Base-by-base conservation (phyloP, 2,113 vertebrate species). In the Chrysemys picta region DNA sequence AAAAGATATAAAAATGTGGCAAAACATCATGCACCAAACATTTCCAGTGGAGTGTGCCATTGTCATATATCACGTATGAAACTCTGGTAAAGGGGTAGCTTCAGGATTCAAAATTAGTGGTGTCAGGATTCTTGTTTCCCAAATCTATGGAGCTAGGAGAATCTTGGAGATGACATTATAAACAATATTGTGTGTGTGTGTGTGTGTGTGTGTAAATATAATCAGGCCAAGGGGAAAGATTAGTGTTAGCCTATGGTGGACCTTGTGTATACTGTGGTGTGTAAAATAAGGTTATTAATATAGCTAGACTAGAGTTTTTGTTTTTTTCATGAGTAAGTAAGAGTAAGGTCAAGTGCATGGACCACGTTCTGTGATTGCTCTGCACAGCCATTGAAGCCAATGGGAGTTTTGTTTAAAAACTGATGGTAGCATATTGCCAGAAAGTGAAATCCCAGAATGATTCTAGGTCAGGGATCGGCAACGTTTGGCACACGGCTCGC, bases 1-100 rank as follows among this genome's bases (percentile, higher is more conserved):
- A 97, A 93, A 91, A 49, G 47, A 95, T 85, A 50, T 76, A 54
- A 75, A 57, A 93, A 95, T 81, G 49, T 69, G 24, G 69, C 47
- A 5, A 94, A 80, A 56, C 89, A 8, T 49, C 79, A 87, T 19
- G 54, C 29, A 35, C 83, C 59, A 85, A n/a, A 22, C 29, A 35
- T 91, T 93, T 84, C 65, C 12, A 79, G 8, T 56, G 21, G 86
- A 88, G 89, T 88, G 80, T 75, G 42, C 24, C 82, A 49, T 89
- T 88, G n/a, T 85, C 47, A 54, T 81, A 69, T 93, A 82, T 75
- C 24, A 5, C 1, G 3, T 82, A 27, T 79, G 91, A 81, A 19
- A n/a, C 35, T 53, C 35, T 50, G 31, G 19, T n/a, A 52, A 81
- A 54, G 80, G 80, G n/a, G 8, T 80, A 72, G 38, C 89, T 31